These are phyloP conservation scores for Brachypalpus laphriformis DNA, from an alignment of 2,888 invertebrate species.

Conservation along the genomic window DNA sequence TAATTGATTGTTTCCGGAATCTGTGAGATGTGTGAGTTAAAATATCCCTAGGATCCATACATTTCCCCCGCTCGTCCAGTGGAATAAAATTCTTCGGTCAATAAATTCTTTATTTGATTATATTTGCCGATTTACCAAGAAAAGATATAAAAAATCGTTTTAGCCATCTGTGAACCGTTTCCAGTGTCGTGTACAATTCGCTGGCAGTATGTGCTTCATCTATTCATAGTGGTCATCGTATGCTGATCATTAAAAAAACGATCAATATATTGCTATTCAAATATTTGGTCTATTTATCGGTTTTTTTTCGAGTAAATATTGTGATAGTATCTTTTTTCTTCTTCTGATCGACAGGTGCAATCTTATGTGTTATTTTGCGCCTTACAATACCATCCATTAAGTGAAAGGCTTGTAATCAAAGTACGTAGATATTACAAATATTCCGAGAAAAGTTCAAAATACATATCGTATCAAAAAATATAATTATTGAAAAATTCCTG, in stretches of 20 bases:
- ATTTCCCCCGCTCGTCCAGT: background rate
- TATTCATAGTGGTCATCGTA: constrained; percentile 13
- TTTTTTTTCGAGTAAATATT: constrained; percentile 49
- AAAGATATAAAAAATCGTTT: constrained; percentile 1
- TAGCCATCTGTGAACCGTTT: constrained; percentile 31
- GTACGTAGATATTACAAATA: constrained; percentile 8
- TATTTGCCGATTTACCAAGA: constrained; percentile 9
- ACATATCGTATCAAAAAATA: background rate
- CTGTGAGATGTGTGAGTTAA: background rate
- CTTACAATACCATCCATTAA: constrained; percentile 9
- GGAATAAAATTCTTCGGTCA: background rate
- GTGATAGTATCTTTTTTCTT: constrained; percentile 25
- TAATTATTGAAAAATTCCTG: constrained; percentile 22
- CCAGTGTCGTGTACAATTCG: constrained; percentile 4
- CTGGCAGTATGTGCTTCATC: background rate
- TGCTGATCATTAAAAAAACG: constrained; percentile 48
- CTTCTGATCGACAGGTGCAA: constrained; percentile 45
- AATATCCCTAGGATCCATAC: background rate
- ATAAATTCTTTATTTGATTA: constrained; percentile 25
- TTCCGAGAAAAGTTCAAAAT: background rate
- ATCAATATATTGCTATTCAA: constrained; percentile 32
- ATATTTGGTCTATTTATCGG: constrained; percentile 52
- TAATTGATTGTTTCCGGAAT: background rate
- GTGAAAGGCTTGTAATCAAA: constrained; percentile 1
- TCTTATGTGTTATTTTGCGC: constrained; percentile 14